phyloP scores from a whole-genome alignment of 2,113 vertebrate species.

The Microtus montanus region DNA sequence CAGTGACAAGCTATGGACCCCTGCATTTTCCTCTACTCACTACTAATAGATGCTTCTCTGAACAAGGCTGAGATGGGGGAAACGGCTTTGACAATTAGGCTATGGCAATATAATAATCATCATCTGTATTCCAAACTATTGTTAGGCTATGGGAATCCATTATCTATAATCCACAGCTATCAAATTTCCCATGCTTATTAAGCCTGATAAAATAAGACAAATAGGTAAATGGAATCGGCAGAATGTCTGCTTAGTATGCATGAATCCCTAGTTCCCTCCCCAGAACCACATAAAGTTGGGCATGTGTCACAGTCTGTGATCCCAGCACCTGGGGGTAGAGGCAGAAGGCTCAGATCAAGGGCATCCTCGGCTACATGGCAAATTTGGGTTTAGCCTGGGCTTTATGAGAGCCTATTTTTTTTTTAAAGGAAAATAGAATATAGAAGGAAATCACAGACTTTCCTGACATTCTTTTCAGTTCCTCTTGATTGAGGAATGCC shows the following conservation, averaged over 20 bases:
- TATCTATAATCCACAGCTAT: neutral
- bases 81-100: slow-evolving; percentile 9
- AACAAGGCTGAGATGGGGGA: neutral
- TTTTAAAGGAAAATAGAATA: neutral
- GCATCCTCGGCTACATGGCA: neutral
- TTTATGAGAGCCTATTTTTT: neutral
- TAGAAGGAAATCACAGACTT: neutral
- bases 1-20: neutral
- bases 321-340: neutral
- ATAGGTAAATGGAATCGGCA: neutral
- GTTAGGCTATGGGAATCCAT: neutral
- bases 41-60: neutral
- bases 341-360: neutral
- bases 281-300: neutral
- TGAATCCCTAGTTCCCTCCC: neutral
- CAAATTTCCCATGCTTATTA: neutral
- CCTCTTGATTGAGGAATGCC: neutral
- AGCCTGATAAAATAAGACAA: neutral
- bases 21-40: neutral
- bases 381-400: neutral
- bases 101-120: neutral
- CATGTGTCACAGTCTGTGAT: neutral
- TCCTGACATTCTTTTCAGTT: slow-evolving; percentile 34
- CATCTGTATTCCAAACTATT: neutral
- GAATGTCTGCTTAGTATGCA: neutral